Conservation (phyloP, 1,140 invertebrate species). For the Mylabris phalerata region DNA sequence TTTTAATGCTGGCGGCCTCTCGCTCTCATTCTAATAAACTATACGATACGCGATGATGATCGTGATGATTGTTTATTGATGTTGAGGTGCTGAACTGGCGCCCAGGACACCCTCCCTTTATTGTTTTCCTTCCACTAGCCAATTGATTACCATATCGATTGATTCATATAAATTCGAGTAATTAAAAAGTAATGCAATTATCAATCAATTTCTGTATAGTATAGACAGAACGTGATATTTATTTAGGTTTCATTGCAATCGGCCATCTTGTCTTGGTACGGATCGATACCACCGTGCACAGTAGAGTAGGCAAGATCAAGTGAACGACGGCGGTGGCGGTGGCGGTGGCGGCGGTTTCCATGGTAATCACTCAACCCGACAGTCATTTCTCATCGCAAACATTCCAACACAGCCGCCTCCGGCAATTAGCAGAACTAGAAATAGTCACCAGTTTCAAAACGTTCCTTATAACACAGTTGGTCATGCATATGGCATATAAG, state of each 20-base stretch:
- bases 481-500: constrained; percentile 12
- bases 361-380: constrained; percentile 37
- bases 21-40: constrained; percentile 1
- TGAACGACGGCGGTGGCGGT: constrained; percentile 17
- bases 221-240: no score
- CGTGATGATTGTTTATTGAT: no score
- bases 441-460: constrained; percentile 28
- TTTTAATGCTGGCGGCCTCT: constrained; percentile 32
- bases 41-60: no score
- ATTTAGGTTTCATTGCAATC: background rate
- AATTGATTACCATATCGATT: constrained; percentile 24
- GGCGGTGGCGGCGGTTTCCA: constrained; percentile 31
- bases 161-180: background rate
- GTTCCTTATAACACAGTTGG: constrained; percentile 20
- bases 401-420: constrained; percentile 37
- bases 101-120: no score
- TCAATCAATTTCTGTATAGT: background rate
- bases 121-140: no score
- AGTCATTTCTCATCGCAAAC: constrained; percentile 39
- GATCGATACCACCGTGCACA: constrained; percentile 24
- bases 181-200: constrained; percentile 3
- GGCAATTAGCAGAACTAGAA: constrained; percentile 42
- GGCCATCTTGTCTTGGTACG: constrained; percentile 28
- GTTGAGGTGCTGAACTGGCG: no score
- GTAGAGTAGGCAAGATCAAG: constrained; percentile 22